Conservation (phyloP, 2,113 vertebrate species). For the Protomyctophum bolini region DNA sequence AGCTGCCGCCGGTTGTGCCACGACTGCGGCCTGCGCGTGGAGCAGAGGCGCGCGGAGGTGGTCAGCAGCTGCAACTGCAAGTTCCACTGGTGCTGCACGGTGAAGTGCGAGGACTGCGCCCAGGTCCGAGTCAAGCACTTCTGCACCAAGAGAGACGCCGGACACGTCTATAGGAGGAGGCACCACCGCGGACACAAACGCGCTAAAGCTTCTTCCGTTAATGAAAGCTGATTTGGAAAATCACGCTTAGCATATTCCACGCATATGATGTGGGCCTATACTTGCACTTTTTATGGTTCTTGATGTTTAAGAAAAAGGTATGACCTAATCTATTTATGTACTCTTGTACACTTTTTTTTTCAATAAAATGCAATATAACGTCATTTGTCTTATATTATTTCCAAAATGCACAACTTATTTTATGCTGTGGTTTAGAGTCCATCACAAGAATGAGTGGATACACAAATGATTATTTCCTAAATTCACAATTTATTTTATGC, state of each 20-base stretch:
- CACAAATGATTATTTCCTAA: background rate
- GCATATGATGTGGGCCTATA: background rate
- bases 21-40: slow-evolving; percentile 88
- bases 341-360: slow-evolving; percentile 11
- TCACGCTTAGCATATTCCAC: background rate
- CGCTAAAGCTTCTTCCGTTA: background rate
- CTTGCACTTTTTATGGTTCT: slow-evolving; percentile 56
- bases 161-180: slow-evolving; percentile 64
- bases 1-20: slow-evolving; percentile 91
- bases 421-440: too few relatives aligned
- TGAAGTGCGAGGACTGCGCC: slow-evolving; percentile 90
- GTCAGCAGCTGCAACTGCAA: slow-evolving; percentile 93
- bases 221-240: background rate
- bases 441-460: too few relatives aligned
- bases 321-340: slow-evolving; percentile 59
- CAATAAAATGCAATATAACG: slow-evolving; percentile 1
- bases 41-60: slow-evolving; percentile 84
- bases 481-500: background rate
- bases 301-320: slow-evolving; percentile 10
- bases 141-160: slow-evolving; percentile 76
- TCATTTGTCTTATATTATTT: background rate
- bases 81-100: slow-evolving; percentile 97
- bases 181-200: slow-evolving; percentile 73
- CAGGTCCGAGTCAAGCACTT: slow-evolving; percentile 85
- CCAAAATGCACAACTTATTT: background rate